These are phyloP conservation scores for Chironomus tentans DNA, from an alignment of 2,888 invertebrate species.

Conservation along the genomic window DNA sequence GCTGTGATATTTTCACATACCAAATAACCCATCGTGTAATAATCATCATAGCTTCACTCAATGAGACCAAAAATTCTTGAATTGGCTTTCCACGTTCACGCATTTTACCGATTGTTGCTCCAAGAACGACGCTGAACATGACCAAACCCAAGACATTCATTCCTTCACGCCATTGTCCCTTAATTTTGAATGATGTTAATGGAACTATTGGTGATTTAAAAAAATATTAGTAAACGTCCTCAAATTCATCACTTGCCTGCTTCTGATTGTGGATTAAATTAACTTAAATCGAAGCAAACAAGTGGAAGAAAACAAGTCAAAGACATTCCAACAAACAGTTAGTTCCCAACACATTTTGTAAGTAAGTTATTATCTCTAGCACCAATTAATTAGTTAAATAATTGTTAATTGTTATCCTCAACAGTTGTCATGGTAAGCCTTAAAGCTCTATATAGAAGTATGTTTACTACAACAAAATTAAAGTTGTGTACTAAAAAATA, in stretches of 20 bases:
- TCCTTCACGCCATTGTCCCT: slow-evolving; percentile 58
- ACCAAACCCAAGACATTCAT: slow-evolving; percentile 81
- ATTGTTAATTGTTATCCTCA: too few species aligned
- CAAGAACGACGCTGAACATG: slow-evolving; percentile 75
- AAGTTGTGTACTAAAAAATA: too few species aligned
- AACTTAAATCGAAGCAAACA: background rate
- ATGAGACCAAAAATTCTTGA: slow-evolving; percentile 71
- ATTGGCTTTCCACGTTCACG: slow-evolving; percentile 72
- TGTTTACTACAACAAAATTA: too few species aligned
- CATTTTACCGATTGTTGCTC: slow-evolving; percentile 84
- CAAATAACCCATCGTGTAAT: slow-evolving; percentile 95
- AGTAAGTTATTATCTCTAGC: too few species aligned
- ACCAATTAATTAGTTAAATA: too few species aligned
- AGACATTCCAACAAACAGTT: too few species aligned
- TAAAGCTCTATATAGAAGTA: too few species aligned
- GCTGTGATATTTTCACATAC: slow-evolving; percentile 44
- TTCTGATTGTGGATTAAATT: background rate
- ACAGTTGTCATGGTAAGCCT: too few species aligned
- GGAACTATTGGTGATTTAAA: background rate
- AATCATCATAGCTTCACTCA: slow-evolving; percentile 93
- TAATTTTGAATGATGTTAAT: slow-evolving; percentile 48
- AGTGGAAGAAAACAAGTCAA: background rate
- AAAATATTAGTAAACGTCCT: too few species aligned
- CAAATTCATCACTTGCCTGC: background rate
- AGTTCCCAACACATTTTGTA: too few species aligned